A percentile compares a stretch with the other conserved stretches of the same genome.
phyloP scores from a whole-genome alignment of 2,113 vertebrate species.

The Cottus gobio region DNA sequence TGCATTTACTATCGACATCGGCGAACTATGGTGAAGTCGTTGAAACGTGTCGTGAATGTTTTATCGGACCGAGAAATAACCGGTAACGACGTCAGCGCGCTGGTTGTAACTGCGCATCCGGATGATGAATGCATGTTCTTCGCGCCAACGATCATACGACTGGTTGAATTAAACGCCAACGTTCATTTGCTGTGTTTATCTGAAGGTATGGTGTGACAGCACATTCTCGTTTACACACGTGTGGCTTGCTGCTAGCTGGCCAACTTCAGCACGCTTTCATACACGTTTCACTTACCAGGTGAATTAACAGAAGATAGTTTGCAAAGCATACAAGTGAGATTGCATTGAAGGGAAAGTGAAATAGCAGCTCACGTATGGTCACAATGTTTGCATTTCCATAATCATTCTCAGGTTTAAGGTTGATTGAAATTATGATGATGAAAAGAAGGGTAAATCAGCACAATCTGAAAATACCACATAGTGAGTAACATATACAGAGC shows the following conservation, averaged over 20 bases:
- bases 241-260: no score
- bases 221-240: not conserved
- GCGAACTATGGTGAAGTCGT: conserved; percentile 20
- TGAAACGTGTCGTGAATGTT: conserved; percentile 30
- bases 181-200: conserved; percentile 91
- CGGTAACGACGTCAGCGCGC: conserved; percentile 54
- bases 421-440: not conserved
- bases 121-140: conserved; percentile 99
- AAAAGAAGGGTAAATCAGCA: not conserved
- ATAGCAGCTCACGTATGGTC: not conserved
- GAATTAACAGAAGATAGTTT: not conserved
- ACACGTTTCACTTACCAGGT: not conserved
- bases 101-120: conserved; percentile 93
- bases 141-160: conserved; percentile 87
- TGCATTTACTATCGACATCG: conserved; percentile 62
- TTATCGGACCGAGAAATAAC: not conserved
- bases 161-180: conserved; percentile 77
- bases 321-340: not conserved
- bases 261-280: not conserved
- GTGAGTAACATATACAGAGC: not conserved
- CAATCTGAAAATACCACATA: not conserved
- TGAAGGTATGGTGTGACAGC: conserved; percentile 86
- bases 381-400: not conserved
- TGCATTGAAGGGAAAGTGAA: not conserved
- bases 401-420: not conserved